Base-by-base conservation (phyloP, 2,888 invertebrate genomes). In the Drosophila mettleri region DNA sequence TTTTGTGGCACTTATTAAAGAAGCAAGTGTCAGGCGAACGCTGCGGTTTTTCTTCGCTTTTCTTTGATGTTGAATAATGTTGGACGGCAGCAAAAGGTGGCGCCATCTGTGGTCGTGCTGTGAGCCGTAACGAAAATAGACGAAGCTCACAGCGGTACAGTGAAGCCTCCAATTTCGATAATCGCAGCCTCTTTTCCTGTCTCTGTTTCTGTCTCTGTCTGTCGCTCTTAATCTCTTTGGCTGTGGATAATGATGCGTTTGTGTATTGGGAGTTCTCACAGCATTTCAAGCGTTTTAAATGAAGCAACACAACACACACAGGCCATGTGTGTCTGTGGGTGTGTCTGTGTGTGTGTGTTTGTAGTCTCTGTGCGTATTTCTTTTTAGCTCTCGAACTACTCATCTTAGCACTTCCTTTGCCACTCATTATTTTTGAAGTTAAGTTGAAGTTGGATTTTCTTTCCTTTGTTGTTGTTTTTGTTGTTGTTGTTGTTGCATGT, bases 241-340 rank as follows among this genome's bases (percentile, higher is more conserved):
- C 24, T 20, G 68, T 71, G 74, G 74, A 86, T 86, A 83, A 83
- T 86, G 83, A 86, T 81, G 82, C 79, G 77, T 74, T 79, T 77
- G 83, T 74, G 87, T 72, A 87, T 86, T 83, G 79, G 83, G 82
- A 81, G 69, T 65, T 81, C 69, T 69, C 69, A 79, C 69, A 69
- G 69, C 69, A 80, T 67, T 79, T 72, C 55, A 66, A 75, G 62
- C 63, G 69, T 63, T 79, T 69, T 72, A 69, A 61, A 72, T 79
- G 67, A 75, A 61, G 70, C 46, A 70, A 52, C 58, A 69, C 48
- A 41, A 60, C 24, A 54, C 46, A 49, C 46, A 49, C 18, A 34
- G 12, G 43, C n/a, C 22, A 33, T 18, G n/a, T 43, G 31, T 38
- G 24, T 36, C 22, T 39, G 10, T 31, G 4, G 10, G 14, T 33